Percentiles rank a stretch among this genome's conserved stretches.
Conservation (phyloP, 2,113 vertebrate genomes). For the Himantopus leucocephalus region DNA sequence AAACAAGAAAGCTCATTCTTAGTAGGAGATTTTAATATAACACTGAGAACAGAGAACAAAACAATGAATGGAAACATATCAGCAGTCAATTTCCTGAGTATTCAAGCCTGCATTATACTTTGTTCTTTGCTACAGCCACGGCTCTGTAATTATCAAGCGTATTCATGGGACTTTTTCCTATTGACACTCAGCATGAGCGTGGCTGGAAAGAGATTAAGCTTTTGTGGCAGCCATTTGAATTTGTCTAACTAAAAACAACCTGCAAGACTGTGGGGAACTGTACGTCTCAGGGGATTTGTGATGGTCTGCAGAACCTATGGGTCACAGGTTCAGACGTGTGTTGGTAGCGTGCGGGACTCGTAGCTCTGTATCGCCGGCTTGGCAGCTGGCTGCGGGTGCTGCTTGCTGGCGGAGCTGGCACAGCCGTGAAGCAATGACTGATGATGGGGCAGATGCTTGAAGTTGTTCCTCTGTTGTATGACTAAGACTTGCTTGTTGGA, state of each 20-base stretch:
- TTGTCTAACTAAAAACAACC: conserved; percentile 36
- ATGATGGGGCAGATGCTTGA: neutral
- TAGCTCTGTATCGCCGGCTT: rapidly evolving
- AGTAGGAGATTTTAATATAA: conserved; percentile 63
- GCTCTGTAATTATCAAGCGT: conserved; percentile 54
- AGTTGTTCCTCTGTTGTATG: neutral
- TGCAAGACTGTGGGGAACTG: neutral
- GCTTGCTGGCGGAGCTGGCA: neutral
- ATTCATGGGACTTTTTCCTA: conserved; percentile 63
- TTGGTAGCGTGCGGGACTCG: neutral
- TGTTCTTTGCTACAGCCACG: conserved; percentile 48
- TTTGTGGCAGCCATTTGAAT: conserved; percentile 52
- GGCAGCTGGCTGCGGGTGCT: neutral
- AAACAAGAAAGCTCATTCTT: conserved; percentile 66
- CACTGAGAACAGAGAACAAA: conserved; percentile 64
- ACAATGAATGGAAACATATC: conserved; percentile 71
- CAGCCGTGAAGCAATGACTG: neutral
- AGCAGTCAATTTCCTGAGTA: conserved; percentile 65
- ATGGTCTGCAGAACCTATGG: neutral
- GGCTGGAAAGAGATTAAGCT: conserved; percentile 55
- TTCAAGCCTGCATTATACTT: conserved; percentile 60
- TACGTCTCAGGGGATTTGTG: neutral
- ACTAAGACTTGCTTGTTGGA: neutral
- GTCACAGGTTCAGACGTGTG: neutral
- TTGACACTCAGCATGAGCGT: conserved; percentile 42